Conservation (phyloP, 2,888 invertebrate species). For the Mythimna lalbum region DNA sequence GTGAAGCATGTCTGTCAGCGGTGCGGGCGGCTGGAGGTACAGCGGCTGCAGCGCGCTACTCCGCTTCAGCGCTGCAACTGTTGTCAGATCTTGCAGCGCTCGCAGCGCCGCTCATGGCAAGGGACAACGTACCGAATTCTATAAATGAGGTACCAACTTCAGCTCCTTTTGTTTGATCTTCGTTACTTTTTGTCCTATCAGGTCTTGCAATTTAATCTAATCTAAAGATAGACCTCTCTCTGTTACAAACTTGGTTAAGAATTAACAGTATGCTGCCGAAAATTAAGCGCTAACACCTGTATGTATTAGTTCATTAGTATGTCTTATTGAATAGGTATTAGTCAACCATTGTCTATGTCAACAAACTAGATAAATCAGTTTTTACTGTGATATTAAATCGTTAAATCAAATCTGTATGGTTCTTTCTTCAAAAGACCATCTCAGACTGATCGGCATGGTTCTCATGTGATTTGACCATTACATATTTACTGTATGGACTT, state of each 20-base stretch:
- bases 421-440: too few species aligned
- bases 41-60: conserved; percentile 73
- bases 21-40: conserved; percentile 82
- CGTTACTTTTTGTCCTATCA: not conserved
- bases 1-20: conserved; percentile 83
- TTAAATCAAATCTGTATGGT: too few species aligned
- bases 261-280: too few species aligned
- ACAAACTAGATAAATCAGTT: not conserved
- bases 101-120: conserved; percentile 79
- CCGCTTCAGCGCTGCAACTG: conserved; percentile 77
- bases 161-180: not conserved
- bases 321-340: not conserved
- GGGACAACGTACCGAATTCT: conserved; percentile 84
- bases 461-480: too few species aligned
- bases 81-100: conserved; percentile 79
- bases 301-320: not conserved
- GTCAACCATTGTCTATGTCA: not conserved
- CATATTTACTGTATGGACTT: too few species aligned
- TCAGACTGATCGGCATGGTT: too few species aligned
- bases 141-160: conserved; percentile 80
- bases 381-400: too few species aligned
- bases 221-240: too few species aligned
- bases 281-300: not conserved
- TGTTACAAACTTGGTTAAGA: too few species aligned
- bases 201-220: too few species aligned